A percentile compares a stretch with the other conserved stretches of the same genome.
These are phyloP conservation scores for Ctena decussata DNA, from an alignment of 2,888 invertebrate genomes.

Conservation along the genomic window DNA sequence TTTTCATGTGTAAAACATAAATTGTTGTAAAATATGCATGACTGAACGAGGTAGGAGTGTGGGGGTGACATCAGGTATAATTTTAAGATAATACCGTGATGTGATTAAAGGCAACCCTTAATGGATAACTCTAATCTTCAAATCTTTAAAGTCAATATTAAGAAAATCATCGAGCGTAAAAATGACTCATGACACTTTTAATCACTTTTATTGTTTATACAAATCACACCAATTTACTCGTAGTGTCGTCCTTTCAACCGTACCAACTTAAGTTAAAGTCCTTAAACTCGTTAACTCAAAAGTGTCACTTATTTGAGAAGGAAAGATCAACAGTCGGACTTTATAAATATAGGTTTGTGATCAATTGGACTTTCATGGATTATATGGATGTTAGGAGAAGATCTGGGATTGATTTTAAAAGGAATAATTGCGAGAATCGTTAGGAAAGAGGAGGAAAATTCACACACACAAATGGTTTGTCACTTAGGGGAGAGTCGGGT, in stretches of 20 bases:
- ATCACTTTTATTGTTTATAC: conserved; percentile 20
- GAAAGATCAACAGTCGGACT: neutral
- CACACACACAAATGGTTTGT: neutral
- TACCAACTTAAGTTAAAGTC: neutral
- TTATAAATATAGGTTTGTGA: neutral
- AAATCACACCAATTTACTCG: neutral
- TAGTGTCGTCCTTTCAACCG: neutral
- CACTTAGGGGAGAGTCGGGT: no score
- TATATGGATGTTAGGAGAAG: no score
- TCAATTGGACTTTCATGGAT: neutral
- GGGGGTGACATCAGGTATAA: neutral
- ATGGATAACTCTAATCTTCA: neutral
- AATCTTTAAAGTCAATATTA: conserved; percentile 7
- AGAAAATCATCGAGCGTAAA: neutral
- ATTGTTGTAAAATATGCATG: neutral
- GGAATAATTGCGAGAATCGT: no score
- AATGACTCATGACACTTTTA: conserved; percentile 20
- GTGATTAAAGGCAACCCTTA: neutral
- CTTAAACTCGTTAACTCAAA: conserved; percentile 2
- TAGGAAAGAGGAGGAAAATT: neutral
- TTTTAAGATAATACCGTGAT: neutral
- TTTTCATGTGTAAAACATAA: no score
- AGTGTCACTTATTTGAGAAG: neutral
- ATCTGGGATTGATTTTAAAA: no score
- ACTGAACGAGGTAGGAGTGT: neutral